Evolutionary conservation across 1,140 invertebrate species (phyloP), one percentile per base, ranked within the genome.

Genomic region (Tetramorium parvispinum): DNA sequence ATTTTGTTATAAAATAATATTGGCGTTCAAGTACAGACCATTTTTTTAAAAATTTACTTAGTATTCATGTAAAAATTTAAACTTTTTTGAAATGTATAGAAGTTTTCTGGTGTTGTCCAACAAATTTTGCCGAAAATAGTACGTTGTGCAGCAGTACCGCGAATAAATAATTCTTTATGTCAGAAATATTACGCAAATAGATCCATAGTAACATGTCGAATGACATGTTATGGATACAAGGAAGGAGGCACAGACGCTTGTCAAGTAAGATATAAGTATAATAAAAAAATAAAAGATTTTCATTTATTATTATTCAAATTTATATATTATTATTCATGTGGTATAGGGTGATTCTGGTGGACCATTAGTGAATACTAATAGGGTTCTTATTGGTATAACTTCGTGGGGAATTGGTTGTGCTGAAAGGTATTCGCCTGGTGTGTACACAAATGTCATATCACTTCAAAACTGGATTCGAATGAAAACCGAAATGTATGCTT

Each of bases 331-430:
- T 76, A 43, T 59, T 57, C n/a, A 46, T 32, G 2, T 7, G 4
- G 96, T 40, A 57, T 95, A 97, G 90, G 96, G 96, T 1, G 97
- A 97, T 90, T 97, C 97, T 5, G 97, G 97, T 2, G 97, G 97
- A 0, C 97, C 97, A 2, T 86, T 97, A n/a, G 96, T 97, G 21
- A 88, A 86, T 65, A 90, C 95, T 51, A 86, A 94, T 43, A 94
- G 93, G 49, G 92, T 95, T 51, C 87, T 97, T 3, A 94, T 96
- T 40, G 97, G 97, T 8, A 93, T 97, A 8, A 96, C 96, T 0
- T 97, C 96, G 16, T 97, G 96, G 96, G 97, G 97, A 1, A 94
- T 94, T 11, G 96, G 95, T 0, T 97, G 97, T 91, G 97, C 94
- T 2, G 88, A 94, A 16, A 88, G 93, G 10, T 91, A 94, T 16